Base-by-base conservation (phyloP, 2,797 vertebrate genomes). In the Malurus splendens region DNA sequence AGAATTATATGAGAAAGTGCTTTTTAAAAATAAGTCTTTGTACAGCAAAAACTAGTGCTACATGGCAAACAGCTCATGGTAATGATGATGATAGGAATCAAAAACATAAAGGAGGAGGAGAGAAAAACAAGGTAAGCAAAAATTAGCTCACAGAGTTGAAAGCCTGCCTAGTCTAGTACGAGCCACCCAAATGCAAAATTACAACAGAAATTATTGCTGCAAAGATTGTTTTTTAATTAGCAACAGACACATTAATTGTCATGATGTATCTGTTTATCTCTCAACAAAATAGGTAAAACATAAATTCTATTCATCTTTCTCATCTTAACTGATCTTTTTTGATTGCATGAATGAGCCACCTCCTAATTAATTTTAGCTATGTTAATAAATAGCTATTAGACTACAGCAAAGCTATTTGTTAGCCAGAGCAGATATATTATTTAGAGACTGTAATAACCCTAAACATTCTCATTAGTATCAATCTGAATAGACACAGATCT, bases 351-450 rank as follows among this genome's bases (percentile, higher is more conserved):
- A 81, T 48, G 87, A 87, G 42, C 67, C 86, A 60, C 15, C 17
- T 89, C 38, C 38, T 94, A 93, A 95, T 92, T 93, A 93, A 82
- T 94, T 94, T 90, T 24, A 84, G 8, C 70, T 92, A 70, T 78
- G 82, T 74, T 92, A 94, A 93, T 95, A 89, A 95, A 79, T 82
- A 94, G 39, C 52, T 86, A 84, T 82, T 92, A 85, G 27, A 45
- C 65, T 90, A 41, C 25, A 81, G n/a, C 54, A 59, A 86, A 93
- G 50, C 71, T 89, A 93, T 82, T 95, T 91, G 39, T 77, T 93
- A 92, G 23, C 27, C 52, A 61, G 55, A 94, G 45, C 19, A 87
- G 59, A 68, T 91, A 52, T 33, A 90, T 91, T 94, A 82, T 94
- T 93, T 87, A 74, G 36, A 82, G 39, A 25, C 33, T 52, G 56